These are phyloP conservation scores for Eidolon dupreanum DNA, from an alignment of 2,797 vertebrate genomes.

Conservation along the genomic window DNA sequence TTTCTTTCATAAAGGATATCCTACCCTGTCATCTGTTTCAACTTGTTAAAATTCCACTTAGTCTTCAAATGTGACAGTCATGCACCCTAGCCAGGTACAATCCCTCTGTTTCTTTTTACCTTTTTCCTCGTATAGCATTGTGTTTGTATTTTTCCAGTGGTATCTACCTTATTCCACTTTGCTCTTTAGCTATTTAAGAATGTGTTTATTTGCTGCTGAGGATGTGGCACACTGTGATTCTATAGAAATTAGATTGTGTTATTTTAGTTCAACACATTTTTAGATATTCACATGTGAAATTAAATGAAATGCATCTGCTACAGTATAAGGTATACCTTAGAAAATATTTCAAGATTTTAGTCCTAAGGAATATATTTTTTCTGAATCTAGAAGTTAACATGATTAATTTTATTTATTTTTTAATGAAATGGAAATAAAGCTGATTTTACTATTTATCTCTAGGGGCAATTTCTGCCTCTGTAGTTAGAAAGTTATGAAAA, in stretches of 20 bases:
- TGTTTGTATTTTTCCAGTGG: background rate
- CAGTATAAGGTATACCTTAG: background rate
- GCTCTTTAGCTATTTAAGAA: background rate
- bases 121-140: background rate
- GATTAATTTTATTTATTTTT: background rate
- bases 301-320: background rate
- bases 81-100: accelerated
- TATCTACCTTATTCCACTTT: background rate
- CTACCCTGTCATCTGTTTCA: background rate
- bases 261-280: conserved; percentile 10
- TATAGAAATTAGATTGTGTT: background rate
- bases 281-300: background rate
- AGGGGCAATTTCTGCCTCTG: background rate
- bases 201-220: background rate
- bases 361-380: background rate
- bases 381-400: background rate
- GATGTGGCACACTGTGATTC: too few relatives aligned
- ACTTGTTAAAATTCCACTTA: background rate
- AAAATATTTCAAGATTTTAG: background rate
- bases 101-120: background rate
- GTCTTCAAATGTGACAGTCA: background rate
- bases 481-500: background rate
- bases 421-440: background rate
- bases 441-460: background rate
- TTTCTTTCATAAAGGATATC: background rate